Percentiles rank a stretch among this genome's conserved stretches.
These are phyloP conservation scores for Cosmia trapezina DNA, from an alignment of 2,888 invertebrate species.

Conservation along the genomic window DNA sequence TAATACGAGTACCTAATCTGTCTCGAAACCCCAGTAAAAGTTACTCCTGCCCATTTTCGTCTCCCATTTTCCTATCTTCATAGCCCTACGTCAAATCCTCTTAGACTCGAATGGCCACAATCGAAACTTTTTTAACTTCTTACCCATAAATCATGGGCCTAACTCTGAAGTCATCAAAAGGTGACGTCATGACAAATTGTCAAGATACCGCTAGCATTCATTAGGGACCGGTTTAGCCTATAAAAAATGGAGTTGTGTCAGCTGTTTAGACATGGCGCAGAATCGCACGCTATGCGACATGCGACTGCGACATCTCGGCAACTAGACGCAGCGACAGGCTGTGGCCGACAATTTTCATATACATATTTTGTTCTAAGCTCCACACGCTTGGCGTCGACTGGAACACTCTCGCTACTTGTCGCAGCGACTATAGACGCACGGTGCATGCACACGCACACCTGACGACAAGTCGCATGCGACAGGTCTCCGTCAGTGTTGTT, in stretches of 20 bases:
- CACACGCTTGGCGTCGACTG: neutral
- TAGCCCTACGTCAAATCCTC: conserved; percentile 34
- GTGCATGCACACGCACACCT: neutral
- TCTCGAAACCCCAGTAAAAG: neutral
- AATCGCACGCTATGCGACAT: neutral
- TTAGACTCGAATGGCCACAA: conserved; percentile 33
- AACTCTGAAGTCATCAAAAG: conserved; percentile 51
- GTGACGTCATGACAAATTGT: conserved; percentile 56
- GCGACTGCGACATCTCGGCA: neutral
- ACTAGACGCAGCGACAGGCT: neutral
- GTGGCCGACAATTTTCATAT: neutral
- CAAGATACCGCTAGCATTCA: conserved; percentile 44
- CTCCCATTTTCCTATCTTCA: conserved; percentile 36
- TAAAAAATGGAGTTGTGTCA: conserved; percentile 19
- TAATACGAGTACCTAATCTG: conserved; percentile 5
- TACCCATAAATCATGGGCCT: conserved; percentile 52
- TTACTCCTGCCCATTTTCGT: conserved; percentile 22
- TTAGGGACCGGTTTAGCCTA: conserved; percentile 18
- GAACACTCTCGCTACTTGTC: no score
- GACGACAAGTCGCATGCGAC: no score
- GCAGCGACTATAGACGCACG: neutral
- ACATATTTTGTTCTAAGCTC: neutral
- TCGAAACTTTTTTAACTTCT: conserved; percentile 56
- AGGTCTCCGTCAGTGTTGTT: neutral
- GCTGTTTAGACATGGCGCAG: neutral